A percentile compares a stretch with the other conserved stretches of the same genome.
Evolutionary conservation across 2,888 invertebrate genomes (phyloP).

Genomic region (Archips crataeganus): DNA sequence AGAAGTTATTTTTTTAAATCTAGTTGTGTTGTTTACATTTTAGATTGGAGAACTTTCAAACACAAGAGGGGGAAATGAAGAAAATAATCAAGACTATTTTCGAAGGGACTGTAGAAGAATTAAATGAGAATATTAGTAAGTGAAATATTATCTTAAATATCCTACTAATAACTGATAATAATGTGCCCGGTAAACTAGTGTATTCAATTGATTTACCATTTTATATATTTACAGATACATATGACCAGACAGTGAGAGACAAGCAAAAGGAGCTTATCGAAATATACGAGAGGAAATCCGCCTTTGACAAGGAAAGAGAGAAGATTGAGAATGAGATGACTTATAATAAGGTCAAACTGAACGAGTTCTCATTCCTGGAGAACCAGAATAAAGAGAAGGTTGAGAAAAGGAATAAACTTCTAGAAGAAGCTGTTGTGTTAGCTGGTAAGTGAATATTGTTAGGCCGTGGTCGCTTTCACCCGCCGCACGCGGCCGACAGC

Average conservation of each 20-base stretch:
- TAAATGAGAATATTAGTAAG: slow-evolving; percentile 85
- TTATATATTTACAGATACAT: slow-evolving; percentile 59
- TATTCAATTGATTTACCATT: too few species aligned
- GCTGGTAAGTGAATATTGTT: slow-evolving; percentile 57
- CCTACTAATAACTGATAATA: background rate
- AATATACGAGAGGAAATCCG: slow-evolving; percentile 69
- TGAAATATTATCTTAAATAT: slow-evolving; percentile 2
- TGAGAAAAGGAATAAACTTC: slow-evolving; percentile 70
- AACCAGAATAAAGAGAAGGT: slow-evolving; percentile 81
- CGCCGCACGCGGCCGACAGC: too few species aligned
- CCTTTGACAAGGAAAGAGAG: slow-evolving; percentile 76
- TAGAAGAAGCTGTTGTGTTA: slow-evolving; percentile 71
- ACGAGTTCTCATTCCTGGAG: slow-evolving; percentile 72
- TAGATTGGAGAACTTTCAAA: slow-evolving; percentile 85
- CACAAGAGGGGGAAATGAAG: slow-evolving; percentile 86
- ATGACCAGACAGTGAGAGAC: slow-evolving; percentile 66
- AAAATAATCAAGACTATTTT: slow-evolving; percentile 87
- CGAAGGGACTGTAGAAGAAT: slow-evolving; percentile 87
- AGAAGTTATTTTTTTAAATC: too few species aligned
- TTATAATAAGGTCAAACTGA: slow-evolving; percentile 73
- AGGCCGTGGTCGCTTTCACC: too few species aligned
- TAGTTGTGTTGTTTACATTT: slow-evolving; percentile 37
- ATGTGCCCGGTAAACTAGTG: background rate
- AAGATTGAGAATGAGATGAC: slow-evolving; percentile 78
- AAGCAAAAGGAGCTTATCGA: slow-evolving; percentile 75